These are phyloP conservation scores for Ophioderma brevispina DNA, from an alignment of 35 echinoderm and acorn worm genomes.

Conservation along the genomic window DNA sequence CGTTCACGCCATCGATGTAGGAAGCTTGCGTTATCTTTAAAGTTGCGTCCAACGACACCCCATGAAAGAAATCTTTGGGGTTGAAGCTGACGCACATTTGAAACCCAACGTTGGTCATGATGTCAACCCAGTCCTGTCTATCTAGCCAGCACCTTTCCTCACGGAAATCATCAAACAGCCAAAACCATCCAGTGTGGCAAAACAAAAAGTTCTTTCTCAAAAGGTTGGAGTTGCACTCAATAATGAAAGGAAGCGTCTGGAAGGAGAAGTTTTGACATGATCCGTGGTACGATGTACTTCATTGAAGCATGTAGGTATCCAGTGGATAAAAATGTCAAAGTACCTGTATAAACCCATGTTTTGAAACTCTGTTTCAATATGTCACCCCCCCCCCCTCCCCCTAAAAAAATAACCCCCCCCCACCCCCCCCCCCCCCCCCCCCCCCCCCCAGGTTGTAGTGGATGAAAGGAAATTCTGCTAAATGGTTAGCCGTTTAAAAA, in stretches of 20 bases:
- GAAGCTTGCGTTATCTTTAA: slow-evolving; percentile 1
- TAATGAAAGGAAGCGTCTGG: slow-evolving; percentile 79
- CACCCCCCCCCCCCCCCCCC: too few relatives aligned
- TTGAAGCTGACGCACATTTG: slow-evolving; percentile 48
- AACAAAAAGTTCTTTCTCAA: slow-evolving; percentile 78
- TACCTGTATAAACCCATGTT: slow-evolving; percentile 79
- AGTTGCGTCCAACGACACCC: slow-evolving; percentile 64
- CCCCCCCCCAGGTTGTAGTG: too few relatives aligned
- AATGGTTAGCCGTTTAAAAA: slow-evolving; percentile 75
- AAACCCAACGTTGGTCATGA: slow-evolving; percentile 57
- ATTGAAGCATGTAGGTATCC: slow-evolving; percentile 87
- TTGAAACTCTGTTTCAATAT: slow-evolving; percentile 90
- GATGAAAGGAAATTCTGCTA: slow-evolving; percentile 61
- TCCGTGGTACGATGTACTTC: slow-evolving; percentile 57
- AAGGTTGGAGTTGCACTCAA: slow-evolving; percentile 61
- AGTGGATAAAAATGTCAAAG: slow-evolving; percentile 84
- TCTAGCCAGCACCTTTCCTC: slow-evolving; percentile 73
- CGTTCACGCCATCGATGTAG: slow-evolving; percentile 12
- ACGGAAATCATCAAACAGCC: slow-evolving; percentile 71
- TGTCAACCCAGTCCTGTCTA: slow-evolving; percentile 55
- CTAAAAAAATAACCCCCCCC: too few relatives aligned
- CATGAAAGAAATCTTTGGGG: slow-evolving; percentile 81
- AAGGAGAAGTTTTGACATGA: slow-evolving; percentile 67
- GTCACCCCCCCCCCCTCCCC: too few relatives aligned
- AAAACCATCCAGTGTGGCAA: slow-evolving; percentile 75